phyloP scores from a whole-genome alignment of 2,888 invertebrate genomes.

The Norana najaformis region DNA sequence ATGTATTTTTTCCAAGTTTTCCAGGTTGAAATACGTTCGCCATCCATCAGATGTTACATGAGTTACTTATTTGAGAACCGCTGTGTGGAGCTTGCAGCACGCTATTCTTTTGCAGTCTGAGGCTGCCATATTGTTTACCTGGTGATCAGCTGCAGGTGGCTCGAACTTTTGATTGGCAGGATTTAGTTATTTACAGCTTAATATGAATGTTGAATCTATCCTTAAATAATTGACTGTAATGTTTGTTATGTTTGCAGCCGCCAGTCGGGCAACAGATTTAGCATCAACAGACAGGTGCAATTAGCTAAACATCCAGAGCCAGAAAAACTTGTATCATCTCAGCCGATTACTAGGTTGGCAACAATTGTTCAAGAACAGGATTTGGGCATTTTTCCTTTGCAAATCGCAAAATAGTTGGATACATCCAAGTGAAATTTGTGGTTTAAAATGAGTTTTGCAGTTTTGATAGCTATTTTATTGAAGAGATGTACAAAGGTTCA shows the following conservation, averaged over 20 bases:
- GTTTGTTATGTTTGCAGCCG: not conserved
- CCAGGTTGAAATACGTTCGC: too few species aligned
- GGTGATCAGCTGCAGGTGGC: too few species aligned
- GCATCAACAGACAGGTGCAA: not conserved
- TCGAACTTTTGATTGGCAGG: too few species aligned
- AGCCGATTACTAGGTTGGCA: not conserved
- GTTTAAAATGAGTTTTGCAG: not conserved
- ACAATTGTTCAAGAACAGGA: not conserved
- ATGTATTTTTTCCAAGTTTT: too few species aligned
- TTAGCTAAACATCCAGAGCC: not conserved
- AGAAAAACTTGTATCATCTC: not conserved
- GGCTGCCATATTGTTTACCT: too few species aligned
- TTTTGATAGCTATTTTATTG: too few species aligned
- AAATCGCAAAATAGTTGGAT: not conserved
- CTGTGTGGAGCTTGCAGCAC: too few species aligned
- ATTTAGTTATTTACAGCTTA: too few species aligned
- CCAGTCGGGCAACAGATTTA: conserved; percentile 13
- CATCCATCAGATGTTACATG: too few species aligned
- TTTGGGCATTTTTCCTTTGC: not conserved
- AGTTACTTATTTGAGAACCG: too few species aligned
- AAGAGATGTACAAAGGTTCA: too few species aligned
- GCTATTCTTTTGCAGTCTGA: too few species aligned
- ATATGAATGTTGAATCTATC: not conserved
- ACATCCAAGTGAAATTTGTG: not conserved
- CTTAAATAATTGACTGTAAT: not conserved